These are phyloP conservation scores for Moxostoma hubbsi DNA, from an alignment of 2,797 vertebrate species.

Conservation along the genomic window DNA sequence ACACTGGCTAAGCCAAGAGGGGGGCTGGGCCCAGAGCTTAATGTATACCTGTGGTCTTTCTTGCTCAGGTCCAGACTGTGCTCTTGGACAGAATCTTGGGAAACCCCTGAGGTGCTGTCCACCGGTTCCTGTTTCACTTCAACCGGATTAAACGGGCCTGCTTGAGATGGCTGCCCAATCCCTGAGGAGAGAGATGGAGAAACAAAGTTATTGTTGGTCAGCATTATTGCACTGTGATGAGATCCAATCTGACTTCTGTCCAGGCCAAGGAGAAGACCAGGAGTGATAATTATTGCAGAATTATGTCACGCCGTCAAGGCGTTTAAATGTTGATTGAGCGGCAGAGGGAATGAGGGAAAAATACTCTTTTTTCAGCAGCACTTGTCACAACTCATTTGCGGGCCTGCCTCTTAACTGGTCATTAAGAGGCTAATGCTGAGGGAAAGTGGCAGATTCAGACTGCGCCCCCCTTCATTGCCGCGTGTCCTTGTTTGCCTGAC, in stretches of 20 bases:
- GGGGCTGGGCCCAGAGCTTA: background rate
- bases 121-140: slow-evolving; percentile 88
- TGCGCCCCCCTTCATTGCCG: slow-evolving; percentile 71
- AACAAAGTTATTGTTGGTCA: slow-evolving; percentile 89
- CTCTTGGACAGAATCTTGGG: slow-evolving; percentile 88
- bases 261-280: slow-evolving; percentile 87
- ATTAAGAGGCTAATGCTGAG: slow-evolving; percentile 98
- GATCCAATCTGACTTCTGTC: slow-evolving; percentile 91
- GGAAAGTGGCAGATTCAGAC: slow-evolving; percentile 96
- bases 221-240: slow-evolving; percentile 86
- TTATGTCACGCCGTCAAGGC: slow-evolving; percentile 95
- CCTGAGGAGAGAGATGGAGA: slow-evolving; percentile 76
- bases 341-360: slow-evolving; percentile 87
- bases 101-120: slow-evolving; percentile 72
- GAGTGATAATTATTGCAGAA: slow-evolving; percentile 98
- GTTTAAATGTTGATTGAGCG: slow-evolving; percentile 92
- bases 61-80: slow-evolving; percentile 94
- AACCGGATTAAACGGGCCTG: slow-evolving; percentile 83
- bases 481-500: slow-evolving; percentile 84
- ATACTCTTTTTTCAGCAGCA: slow-evolving; percentile 88
- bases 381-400: slow-evolving; percentile 98
- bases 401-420: slow-evolving; percentile 94
- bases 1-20: slow-evolving; percentile 18
- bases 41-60: slow-evolving; percentile 88
- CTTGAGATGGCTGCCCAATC: slow-evolving; percentile 82